These are phyloP conservation scores for Hydrozoanthus tunicans DNA, from an alignment of 64 coral and sea anemone genomes.

Conservation along the genomic window DNA sequence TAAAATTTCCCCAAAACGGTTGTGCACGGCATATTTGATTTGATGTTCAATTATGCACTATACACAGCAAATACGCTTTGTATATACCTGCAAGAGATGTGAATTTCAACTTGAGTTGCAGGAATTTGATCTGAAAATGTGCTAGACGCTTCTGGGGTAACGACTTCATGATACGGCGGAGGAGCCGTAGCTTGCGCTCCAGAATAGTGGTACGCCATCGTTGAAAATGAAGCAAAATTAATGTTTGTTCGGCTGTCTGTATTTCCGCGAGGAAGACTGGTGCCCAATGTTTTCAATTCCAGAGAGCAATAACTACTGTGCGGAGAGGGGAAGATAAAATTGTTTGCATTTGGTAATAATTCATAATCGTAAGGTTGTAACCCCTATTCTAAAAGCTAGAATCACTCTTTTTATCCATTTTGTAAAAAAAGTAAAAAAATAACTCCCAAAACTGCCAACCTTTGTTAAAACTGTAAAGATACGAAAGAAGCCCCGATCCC, in stretches of 20 bases:
- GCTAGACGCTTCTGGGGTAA: constrained; percentile 37
- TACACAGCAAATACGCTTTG: neutral
- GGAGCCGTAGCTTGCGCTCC: neutral
- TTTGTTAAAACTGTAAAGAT: no score
- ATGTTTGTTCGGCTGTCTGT: neutral
- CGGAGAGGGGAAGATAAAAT: neutral
- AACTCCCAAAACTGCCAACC: no score
- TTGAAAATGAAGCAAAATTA: neutral
- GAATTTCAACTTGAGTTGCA: constrained; percentile 56
- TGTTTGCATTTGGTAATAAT: neutral
- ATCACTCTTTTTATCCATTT: no score
- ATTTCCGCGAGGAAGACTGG: neutral
- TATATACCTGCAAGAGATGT: constrained; percentile 47
- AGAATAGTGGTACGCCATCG: constrained; percentile 34
- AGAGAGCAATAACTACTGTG: neutral
- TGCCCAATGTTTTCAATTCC: neutral
- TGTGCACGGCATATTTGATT: neutral
- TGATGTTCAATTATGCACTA: neutral
- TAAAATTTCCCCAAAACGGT: neutral
- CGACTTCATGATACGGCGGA: constrained; percentile 29
- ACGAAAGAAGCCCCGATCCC: no score
- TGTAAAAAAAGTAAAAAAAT: no score
- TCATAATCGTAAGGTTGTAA: no score
- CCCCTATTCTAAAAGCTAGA: no score
- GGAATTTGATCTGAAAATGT: constrained; percentile 14